Percentiles rank a stretch among this genome's conserved stretches.
Evolutionary conservation across 2,797 vertebrate species (phyloP).

Genomic region (Anguilla anguilla): DNA sequence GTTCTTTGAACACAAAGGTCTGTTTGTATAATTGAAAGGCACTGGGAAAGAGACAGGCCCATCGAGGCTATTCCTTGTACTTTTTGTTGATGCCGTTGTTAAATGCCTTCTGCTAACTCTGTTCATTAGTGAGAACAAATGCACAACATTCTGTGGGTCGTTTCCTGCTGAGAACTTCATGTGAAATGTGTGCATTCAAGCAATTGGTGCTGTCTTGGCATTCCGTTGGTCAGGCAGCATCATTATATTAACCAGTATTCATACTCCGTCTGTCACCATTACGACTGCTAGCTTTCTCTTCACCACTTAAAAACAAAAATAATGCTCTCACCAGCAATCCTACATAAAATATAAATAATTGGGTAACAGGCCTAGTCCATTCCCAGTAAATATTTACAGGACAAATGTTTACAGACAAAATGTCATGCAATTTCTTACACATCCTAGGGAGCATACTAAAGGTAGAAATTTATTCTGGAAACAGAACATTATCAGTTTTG

Average conservation of each 20-base stretch:
- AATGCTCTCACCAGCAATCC: background rate
- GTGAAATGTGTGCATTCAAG: background rate
- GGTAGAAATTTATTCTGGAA: background rate
- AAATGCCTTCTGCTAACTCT: background rate
- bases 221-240: background rate
- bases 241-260: background rate
- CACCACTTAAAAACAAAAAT: background rate
- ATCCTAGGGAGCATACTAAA: background rate
- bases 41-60: background rate
- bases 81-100: background rate
- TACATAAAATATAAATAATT: background rate
- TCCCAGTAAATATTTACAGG: background rate
- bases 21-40: background rate
- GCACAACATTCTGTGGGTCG: background rate
- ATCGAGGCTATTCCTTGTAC: background rate
- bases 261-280: background rate
- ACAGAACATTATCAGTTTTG: background rate
- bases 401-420: background rate
- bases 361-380: background rate
- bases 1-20: background rate
- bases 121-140: constrained; percentile 20
- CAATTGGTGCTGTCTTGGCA: background rate
- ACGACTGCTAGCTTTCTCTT: background rate
- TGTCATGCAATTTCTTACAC: background rate
- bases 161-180: background rate